Percentiles rank a stretch among this genome's conserved stretches.
Evolutionary conservation across 2,113 vertebrate genomes (phyloP).

Genomic region (Lota lota): DNA sequence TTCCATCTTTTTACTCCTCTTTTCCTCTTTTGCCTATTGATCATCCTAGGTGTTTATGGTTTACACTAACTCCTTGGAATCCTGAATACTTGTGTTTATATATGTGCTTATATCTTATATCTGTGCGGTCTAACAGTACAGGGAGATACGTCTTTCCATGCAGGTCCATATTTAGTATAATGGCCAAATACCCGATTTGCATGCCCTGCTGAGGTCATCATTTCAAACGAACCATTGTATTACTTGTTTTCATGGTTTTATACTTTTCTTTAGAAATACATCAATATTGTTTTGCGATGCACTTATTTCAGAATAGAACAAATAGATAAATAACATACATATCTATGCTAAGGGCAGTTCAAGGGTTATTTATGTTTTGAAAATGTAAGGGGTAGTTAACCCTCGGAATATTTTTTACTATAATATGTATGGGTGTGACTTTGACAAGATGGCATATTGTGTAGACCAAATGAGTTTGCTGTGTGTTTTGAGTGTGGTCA

Average conservation of each 20-base stretch:
- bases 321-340: no score
- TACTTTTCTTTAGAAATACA: conserved; percentile 23
- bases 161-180: conserved; percentile 28
- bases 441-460: conserved; percentile 30
- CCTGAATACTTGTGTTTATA: neutral
- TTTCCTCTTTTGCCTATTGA: neutral
- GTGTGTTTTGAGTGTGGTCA: conserved; percentile 41
- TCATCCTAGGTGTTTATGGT: conserved; percentile 1
- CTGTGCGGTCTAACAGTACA: no score
- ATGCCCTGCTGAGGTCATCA: conserved; percentile 15
- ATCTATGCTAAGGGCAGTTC: no score
- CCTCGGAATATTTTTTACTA: conserved; percentile 26
- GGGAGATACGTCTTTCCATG: conserved; percentile 8
- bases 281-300: conserved; percentile 15
- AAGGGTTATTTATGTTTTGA: neutral
- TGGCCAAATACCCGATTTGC: neutral
- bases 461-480: conserved; percentile 32
- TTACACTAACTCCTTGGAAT: neutral
- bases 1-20: neutral
- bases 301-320: neutral
- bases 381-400: neutral
- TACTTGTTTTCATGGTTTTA: conserved; percentile 33
- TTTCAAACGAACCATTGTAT: conserved; percentile 16
- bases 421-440: conserved; percentile 28
- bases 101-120: no score